A percentile compares a stretch with the other conserved stretches of the same genome.
Conservation (phyloP, 2,888 invertebrate genomes). For the Leptogaster cylindrica region DNA sequence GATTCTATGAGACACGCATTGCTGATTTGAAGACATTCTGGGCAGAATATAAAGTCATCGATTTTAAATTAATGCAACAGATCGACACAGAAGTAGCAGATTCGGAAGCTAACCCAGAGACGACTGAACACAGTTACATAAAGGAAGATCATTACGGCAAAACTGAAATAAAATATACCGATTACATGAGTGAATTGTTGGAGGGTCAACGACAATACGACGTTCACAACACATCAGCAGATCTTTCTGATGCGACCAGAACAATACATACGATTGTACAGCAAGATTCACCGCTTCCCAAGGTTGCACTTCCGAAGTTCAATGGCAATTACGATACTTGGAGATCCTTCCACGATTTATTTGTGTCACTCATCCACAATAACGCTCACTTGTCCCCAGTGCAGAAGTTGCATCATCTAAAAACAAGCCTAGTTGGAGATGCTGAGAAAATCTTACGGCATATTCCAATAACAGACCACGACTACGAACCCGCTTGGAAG, state of each 20-base stretch:
- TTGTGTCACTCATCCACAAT: neutral
- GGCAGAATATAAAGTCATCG: too few species aligned
- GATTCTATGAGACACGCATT: too few species aligned
- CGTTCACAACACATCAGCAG: too few species aligned
- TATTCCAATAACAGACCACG: slow-evolving; percentile 28
- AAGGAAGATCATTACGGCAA: neutral
- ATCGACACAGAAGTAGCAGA: too few species aligned
- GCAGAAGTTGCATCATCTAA: slow-evolving; percentile 33
- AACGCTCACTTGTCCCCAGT: slow-evolving; percentile 9
- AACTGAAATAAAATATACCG: neutral
- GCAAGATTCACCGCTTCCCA: neutral
- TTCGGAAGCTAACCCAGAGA: too few species aligned
- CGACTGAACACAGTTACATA: neutral
- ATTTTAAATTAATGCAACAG: too few species aligned
- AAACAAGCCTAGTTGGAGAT: slow-evolving; percentile 4
- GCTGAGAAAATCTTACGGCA: slow-evolving; percentile 27
- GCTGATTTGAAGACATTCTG: too few species aligned
- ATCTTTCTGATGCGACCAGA: neutral
- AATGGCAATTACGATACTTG: neutral
- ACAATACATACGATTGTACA: neutral
- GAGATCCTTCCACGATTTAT: neutral
- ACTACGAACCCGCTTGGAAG: slow-evolving; percentile 35
- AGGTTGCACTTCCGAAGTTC: neutral
- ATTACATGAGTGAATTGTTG: too few species aligned
- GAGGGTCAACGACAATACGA: too few species aligned